Evolutionary conservation across 2,888 invertebrate species (phyloP).

Genomic region (Lumbricus terrestris): DNA sequence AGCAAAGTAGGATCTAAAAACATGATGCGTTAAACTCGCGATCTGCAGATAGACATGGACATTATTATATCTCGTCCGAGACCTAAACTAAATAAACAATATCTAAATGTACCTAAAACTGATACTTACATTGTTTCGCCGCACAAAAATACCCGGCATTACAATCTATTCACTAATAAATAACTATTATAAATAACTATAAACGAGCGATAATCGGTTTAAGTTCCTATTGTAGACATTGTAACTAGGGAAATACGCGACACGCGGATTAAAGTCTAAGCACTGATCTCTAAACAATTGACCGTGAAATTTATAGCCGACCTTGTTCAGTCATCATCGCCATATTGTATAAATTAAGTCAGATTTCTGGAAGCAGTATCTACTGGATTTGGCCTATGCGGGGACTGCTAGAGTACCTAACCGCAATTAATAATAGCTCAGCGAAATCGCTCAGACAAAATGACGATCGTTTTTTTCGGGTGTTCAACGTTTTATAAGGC

Average conservation of each 20-base stretch:
- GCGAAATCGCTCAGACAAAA: too few relatives aligned
- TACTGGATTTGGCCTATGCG: too few relatives aligned
- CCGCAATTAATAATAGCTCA: too few relatives aligned
- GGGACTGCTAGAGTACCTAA: too few relatives aligned
- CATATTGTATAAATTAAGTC: too few relatives aligned
- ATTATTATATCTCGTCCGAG: not conserved
- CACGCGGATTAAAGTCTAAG: not conserved
- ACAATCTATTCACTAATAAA: not conserved
- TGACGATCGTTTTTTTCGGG: too few relatives aligned
- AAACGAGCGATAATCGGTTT: not conserved
- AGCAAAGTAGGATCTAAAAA: not conserved
- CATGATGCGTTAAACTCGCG: not conserved
- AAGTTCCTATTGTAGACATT: not conserved
- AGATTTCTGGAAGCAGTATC: too few relatives aligned
- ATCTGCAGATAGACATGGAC: not conserved
- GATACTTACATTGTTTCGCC: not conserved
- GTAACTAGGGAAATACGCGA: constrained; percentile 8
- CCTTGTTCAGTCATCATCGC: too few relatives aligned
- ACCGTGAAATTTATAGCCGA: not conserved
- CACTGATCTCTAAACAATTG: not conserved
- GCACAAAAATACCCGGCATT: not conserved
- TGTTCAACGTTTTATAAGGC: too few relatives aligned
- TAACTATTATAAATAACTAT: not conserved
- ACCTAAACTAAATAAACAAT: not conserved
- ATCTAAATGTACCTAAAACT: not conserved